These are phyloP conservation scores for Tetrapedia diversipes DNA, from an alignment of 2,888 invertebrate species.

Conservation along the genomic window DNA sequence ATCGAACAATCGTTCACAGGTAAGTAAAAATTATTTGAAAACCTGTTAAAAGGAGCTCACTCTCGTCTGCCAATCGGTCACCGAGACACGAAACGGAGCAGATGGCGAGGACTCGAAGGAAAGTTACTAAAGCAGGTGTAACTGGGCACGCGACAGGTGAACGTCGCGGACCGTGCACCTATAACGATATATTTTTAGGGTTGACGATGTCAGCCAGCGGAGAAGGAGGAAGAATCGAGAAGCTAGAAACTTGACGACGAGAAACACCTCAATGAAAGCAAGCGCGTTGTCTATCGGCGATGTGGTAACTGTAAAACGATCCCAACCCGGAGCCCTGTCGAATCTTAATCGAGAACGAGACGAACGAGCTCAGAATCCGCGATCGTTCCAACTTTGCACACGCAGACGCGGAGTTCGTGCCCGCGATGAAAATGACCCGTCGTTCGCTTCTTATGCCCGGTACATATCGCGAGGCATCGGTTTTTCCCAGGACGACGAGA, in stretches of 20 bases:
- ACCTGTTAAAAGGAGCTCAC: background rate
- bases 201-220: background rate
- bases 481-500: constrained; percentile 71
- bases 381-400: constrained; percentile 11
- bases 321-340: constrained; percentile 4
- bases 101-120: constrained; percentile 53
- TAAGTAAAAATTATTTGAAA: background rate
- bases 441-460: constrained; percentile 49
- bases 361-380: constrained; percentile 34
- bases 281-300: background rate
- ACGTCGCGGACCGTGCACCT: constrained; percentile 33
- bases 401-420: constrained; percentile 46
- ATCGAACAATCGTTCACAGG: too few relatives aligned
- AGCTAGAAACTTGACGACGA: background rate
- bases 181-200: constrained; percentile 2
- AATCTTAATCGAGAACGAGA: constrained; percentile 16
- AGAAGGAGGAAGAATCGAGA: background rate
- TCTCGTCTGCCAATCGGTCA: constrained; percentile 45
- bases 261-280: background rate
- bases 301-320: constrained; percentile 16
- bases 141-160: constrained; percentile 61
- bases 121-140: constrained; percentile 67
- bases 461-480: constrained; percentile 46
- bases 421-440: constrained; percentile 50
- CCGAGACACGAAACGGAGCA: constrained; percentile 50